Base-by-base conservation (phyloP, 2,797 vertebrate species). In the Odontamblyopus lacepedii region DNA sequence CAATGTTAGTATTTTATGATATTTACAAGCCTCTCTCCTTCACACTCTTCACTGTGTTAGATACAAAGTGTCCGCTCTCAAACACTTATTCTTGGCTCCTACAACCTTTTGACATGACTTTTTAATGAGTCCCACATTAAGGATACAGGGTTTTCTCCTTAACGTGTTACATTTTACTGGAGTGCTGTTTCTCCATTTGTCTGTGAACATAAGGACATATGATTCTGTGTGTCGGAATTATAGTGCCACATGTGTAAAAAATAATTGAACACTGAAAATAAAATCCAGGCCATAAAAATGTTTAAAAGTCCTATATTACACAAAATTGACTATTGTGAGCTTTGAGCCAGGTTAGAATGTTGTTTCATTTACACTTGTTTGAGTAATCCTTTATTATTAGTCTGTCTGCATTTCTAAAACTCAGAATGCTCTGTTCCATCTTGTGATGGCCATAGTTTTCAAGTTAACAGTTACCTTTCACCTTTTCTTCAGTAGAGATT, bases 81-180 rank as follows among this genome's bases (percentile, higher is more conserved):
- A 48, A 0, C 2, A 65, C 77, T 72, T 83, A 83, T 81, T 87
- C 69, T 78, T 53, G 67, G 82, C 72, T 71, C 74, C 30, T n/a
- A 57, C 67, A 67, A 61, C 68, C 63, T 35, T 72, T 67, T 30
- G 53, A 76, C 73, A 68, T 87, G 73, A 85, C 50, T 80, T 78
- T 81, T 85, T 83, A 70, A 86, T 82, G 81, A 81, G 66, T 79
- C 75, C 64, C 74, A 81, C 78, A 64, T 84, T n/a, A 13, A 76
- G 68, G 79, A 77, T 69, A 85, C 76, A 85, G 0, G 57, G 26
- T 82, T 83, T 84, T 63, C 78, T 84, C 67, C 77, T 85, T 83
- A 82, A 80, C 71, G 27, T 13, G 3, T 23, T 50, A 27, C 41
- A 50, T 35, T 63, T 41, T 53, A 55, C 76, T 67, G 8, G 41